A percentile compares a stretch with the other conserved stretches of the same genome.
Evolutionary conservation across 2,113 vertebrate species (phyloP).

Genomic region (Meles meles): DNA sequence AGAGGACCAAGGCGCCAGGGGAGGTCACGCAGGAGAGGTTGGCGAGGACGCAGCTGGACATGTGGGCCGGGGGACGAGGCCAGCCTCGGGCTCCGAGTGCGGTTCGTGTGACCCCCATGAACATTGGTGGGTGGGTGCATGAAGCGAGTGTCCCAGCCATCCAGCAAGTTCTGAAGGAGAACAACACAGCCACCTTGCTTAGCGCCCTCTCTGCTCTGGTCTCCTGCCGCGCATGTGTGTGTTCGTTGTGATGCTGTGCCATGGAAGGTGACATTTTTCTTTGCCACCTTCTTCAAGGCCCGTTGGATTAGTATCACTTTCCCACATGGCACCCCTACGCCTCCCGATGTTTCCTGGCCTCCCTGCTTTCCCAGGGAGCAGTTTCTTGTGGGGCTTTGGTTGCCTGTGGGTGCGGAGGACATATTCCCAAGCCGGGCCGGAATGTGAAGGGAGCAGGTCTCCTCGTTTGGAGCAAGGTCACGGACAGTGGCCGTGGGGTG

Average conservation of each 20-base stretch:
- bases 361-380: background rate
- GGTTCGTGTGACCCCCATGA: background rate
- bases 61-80: rapidly evolving
- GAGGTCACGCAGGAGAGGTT: rapidly evolving
- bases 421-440: background rate
- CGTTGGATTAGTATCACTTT: background rate
- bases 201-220: background rate
- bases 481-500: background rate
- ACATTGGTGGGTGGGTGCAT: background rate
- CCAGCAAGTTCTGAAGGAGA: background rate
- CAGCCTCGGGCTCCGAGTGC: rapidly evolving
- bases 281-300: background rate
- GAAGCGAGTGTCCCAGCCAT: background rate
- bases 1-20: background rate
- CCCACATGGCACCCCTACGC: background rate
- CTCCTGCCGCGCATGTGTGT: rapidly evolving
- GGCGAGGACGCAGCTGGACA: too few species aligned
- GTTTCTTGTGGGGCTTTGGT: background rate
- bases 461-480: background rate
- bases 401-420: background rate
- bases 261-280: background rate
- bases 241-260: background rate
- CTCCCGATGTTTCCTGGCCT: background rate
- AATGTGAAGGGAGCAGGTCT: background rate
- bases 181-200: rapidly evolving